Base-by-base conservation (phyloP, 2,888 invertebrate genomes). In the Nemurella pictetii region DNA sequence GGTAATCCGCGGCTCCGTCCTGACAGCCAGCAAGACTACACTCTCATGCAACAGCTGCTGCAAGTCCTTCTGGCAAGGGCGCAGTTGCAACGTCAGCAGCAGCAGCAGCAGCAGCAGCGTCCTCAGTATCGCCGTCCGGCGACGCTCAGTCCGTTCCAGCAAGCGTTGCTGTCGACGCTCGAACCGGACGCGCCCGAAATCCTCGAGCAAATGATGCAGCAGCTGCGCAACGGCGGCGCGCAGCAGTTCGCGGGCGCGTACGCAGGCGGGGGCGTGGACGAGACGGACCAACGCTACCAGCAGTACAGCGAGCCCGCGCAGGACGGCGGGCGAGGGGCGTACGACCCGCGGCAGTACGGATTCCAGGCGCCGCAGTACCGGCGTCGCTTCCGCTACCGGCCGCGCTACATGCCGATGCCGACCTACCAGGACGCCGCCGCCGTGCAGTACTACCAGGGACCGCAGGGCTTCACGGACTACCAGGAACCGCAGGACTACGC, bases 131-230 rank as follows among this genome's bases (percentile, higher is more conserved):
- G 84, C 3, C 85, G 80, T 25, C 75, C 74, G 7, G 32, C 80
- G 26, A 9, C 30, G 9, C 84, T 86, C 7, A 85, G 84, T 26
- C 86, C 86, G 4, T 80, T 84, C 80, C 85, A 85, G 36, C 77
- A 85, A 3, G 86, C 86, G 4, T 55, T 86, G 72, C 84, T 86
- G 80, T 77, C 83, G 36, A 86, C 85, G 3, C 83, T 86, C 25
- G 86, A 85, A 20, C 78, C 83, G 12, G 75, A 86, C 9, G 84
- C 86, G 26, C 85, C 86, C 26, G 85, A 85, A 9, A 73, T 86
- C 2, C 20, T 85, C 15, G 84, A 85, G 15, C 84, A 86, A 36
- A 77, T 85, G 83, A 81, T 85, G 72, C 73, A 82, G 9, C 80
- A 81, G 32, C 80, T 35, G 80, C 30, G 35, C 36, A 27, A 29